Evolutionary conservation across 2,888 invertebrate genomes (phyloP), one percentile per base, ranked within the genome.

Genomic region (Cosmia trapezina): DNA sequence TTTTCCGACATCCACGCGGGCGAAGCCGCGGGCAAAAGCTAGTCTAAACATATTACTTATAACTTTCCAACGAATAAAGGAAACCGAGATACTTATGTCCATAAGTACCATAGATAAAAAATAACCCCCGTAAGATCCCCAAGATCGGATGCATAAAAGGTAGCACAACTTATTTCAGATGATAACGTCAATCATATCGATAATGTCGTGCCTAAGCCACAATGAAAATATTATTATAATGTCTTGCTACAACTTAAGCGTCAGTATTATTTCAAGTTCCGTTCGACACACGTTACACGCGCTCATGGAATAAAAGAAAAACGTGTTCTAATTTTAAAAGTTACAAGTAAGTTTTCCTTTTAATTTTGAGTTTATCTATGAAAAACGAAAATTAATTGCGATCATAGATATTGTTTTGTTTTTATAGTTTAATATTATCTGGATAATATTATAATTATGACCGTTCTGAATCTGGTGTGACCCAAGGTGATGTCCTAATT

Each of bases 141-240:
- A 68, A 72, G 64, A 77, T 76, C 56, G 7, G 62, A 45, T 71
- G 66, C 59, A 70, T 54, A 68, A 41, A 43, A 77, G 63, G 60
- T 62, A 53, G 63, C 66, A 41, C 68, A 47, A 33, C 41, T n/a
- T 41, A 49, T 6, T 33, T 47, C 63, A 81, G 54, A 60, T 62
- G 84, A 85, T 85, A 85, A 81, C 81, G 86, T 85, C 86, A 83
- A 83, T 85, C 84, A 76, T 22, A 65, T 62, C 66, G 86, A 85
- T 86, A 86, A 57, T 37, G 61, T 47, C 57, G 61, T 54, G 61
- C 37, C 64, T 70, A 57, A 56, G 51, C 17, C 60, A 49, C 66
- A 73, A 67, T 70, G 70, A 59, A 78, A 83, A 73, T 83, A 83
- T 73, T 81, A 79, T 79, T 82, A 73, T 70, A 81, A 79, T 79